Percentiles rank a stretch among this genome's conserved stretches.
Evolutionary conservation across 2,888 invertebrate species (phyloP).

Genomic region (Junonia oenone): DNA sequence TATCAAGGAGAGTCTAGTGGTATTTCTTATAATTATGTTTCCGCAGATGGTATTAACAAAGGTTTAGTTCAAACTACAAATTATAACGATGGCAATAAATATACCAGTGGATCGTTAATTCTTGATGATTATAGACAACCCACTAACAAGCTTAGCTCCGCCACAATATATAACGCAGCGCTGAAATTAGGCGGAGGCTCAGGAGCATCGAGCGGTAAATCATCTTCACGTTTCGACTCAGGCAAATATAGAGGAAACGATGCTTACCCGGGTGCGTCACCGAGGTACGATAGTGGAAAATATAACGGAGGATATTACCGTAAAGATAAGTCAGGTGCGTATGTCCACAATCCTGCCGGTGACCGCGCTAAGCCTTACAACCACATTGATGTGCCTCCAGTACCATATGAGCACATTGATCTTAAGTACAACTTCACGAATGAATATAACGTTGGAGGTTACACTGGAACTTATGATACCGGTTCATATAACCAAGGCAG

Average conservation of each 20-base stretch:
- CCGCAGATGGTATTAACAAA: conserved; percentile 35
- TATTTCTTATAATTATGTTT: conserved; percentile 30
- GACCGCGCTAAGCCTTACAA: conserved; percentile 66
- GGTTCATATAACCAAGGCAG: conserved; percentile 25
- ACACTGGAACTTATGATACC: conserved; percentile 36
- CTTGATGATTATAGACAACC: conserved; percentile 61
- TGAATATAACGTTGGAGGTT: conserved; percentile 42
- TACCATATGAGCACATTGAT: conserved; percentile 58
- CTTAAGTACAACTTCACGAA: conserved; percentile 47
- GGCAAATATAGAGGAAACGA: conserved; percentile 26
- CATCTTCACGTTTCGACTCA: conserved; percentile 9
- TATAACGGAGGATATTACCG: conserved; percentile 32
- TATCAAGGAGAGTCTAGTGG: conserved; percentile 32
- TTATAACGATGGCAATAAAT: conserved; percentile 48
- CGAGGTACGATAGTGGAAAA: conserved; percentile 26
- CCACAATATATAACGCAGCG: conserved; percentile 11
- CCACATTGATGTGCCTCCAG: conserved; percentile 54
- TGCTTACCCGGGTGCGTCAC: conserved; percentile 20
- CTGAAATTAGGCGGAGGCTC: conserved; percentile 2
- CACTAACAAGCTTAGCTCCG: conserved; percentile 10
- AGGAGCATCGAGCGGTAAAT: not conserved
- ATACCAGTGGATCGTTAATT: conserved; percentile 64
- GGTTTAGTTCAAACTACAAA: conserved; percentile 59
- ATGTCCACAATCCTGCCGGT: conserved; percentile 68
- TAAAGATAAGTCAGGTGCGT: conserved; percentile 61